Percentiles rank a stretch among this genome's conserved stretches.
These are phyloP conservation scores for Pangasianodon gigas DNA, from an alignment of 2,113 vertebrate genomes.

Conservation along the genomic window DNA sequence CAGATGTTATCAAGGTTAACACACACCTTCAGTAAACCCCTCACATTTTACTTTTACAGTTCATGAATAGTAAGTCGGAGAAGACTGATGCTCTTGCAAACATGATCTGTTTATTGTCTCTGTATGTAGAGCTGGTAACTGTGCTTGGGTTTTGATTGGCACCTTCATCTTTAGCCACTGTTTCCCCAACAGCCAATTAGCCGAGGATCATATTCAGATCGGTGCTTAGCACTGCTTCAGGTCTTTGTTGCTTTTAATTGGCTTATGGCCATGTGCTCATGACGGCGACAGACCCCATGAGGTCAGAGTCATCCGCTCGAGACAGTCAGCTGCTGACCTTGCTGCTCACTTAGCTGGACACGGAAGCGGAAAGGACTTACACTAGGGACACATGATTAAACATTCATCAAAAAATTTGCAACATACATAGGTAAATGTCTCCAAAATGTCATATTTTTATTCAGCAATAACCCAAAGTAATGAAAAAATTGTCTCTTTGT, in stretches of 20 bases:
- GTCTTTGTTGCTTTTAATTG: constrained; percentile 58
- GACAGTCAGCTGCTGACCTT: constrained; percentile 49
- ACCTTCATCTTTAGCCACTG: constrained; percentile 47
- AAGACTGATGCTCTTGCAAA: not conserved
- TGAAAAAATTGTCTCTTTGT: not conserved
- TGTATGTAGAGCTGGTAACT: constrained; percentile 33
- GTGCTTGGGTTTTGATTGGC: constrained; percentile 38
- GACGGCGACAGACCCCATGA: constrained; percentile 47
- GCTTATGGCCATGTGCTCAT: constrained; percentile 49
- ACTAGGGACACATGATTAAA: not conserved
- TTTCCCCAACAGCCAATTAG: constrained; percentile 58
- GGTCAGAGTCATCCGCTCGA: constrained; percentile 39
- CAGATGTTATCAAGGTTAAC: not conserved
- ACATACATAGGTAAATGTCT: not conserved
- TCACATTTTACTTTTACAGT: not conserved
- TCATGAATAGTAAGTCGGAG: not conserved
- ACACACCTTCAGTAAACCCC: not conserved
- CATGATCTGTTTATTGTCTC: constrained; percentile 37
- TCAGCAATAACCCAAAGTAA: not conserved
- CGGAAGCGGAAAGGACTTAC: constrained; percentile 12
- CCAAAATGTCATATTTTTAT: not conserved
- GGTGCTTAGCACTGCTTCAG: constrained; percentile 13
- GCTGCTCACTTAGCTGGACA: constrained; percentile 41
- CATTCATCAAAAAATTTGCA: not conserved
- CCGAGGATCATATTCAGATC: constrained; percentile 46